Evolutionary conservation across 2,888 invertebrate species (phyloP).

Genomic region (Caenorhabditis panamensis): DNA sequence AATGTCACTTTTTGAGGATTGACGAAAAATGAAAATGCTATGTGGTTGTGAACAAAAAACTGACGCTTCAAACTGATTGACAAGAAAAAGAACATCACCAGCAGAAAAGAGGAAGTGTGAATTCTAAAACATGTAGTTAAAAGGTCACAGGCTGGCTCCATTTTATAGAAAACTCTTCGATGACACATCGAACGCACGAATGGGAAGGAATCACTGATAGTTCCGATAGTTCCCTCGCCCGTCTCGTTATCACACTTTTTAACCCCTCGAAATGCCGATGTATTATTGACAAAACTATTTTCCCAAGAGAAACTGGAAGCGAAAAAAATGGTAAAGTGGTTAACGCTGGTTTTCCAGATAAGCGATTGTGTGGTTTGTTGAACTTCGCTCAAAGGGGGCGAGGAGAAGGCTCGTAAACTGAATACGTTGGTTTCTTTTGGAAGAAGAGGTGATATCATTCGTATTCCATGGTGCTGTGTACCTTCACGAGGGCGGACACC

Average conservation of each 20-base stretch:
- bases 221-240: slow-evolving; percentile 19
- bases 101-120: neutral
- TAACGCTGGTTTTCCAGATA: slow-evolving; percentile 1
- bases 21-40: too few species aligned
- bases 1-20: neutral
- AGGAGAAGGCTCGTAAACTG: slow-evolving; percentile 26
- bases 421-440: neutral
- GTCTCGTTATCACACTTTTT: slow-evolving; percentile 23
- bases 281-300: slow-evolving; percentile 30
- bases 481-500: slow-evolving; percentile 53
- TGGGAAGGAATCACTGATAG: slow-evolving; percentile 18
- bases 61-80: too few species aligned
- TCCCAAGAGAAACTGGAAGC: slow-evolving; percentile 22
- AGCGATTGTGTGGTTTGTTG: slow-evolving; percentile 11
- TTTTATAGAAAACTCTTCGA: slow-evolving; percentile 20
- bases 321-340: neutral
- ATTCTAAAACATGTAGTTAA: slow-evolving; percentile 3
- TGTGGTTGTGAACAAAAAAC: too few species aligned
- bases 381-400: slow-evolving; percentile 28
- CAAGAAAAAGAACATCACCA: neutral
- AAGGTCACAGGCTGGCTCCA: neutral
- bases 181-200: slow-evolving; percentile 52
- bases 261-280: slow-evolving; percentile 11
- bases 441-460: slow-evolving; percentile 46
- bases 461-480: slow-evolving; percentile 29